Percentiles rank a stretch among this genome's conserved stretches.
Evolutionary conservation across 2,113 vertebrate genomes (phyloP).

Genomic region (Pagrus major): DNA sequence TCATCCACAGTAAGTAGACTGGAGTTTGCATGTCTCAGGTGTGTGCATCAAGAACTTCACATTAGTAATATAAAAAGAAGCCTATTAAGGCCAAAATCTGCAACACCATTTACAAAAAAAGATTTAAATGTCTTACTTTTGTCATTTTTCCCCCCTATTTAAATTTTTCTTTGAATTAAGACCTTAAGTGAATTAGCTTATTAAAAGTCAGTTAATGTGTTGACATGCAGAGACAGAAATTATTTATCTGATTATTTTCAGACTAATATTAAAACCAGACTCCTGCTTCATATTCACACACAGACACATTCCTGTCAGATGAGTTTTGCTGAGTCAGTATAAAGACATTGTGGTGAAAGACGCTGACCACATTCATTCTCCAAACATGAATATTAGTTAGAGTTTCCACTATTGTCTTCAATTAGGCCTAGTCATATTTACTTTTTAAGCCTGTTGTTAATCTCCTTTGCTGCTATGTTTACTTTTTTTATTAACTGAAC

Average conservation of each 20-base stretch:
- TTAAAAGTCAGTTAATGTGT: not conserved
- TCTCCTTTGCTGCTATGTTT: not conserved
- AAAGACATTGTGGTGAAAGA: not conserved
- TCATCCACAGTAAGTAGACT: constrained; percentile 71
- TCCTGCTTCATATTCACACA: not conserved
- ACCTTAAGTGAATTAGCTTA: not conserved
- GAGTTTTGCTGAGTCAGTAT: constrained; percentile 10
- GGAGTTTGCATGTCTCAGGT: not conserved
- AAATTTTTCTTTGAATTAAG: not conserved
- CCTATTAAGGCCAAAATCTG: not conserved
- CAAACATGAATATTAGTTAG: not conserved
- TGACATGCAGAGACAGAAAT: not conserved
- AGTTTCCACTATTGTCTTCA: not conserved
- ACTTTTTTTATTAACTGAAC: not conserved
- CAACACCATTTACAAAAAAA: not conserved
- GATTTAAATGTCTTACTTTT: not conserved
- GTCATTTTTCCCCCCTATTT: not conserved
- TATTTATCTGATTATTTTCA: not conserved
- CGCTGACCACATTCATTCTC: not conserved
- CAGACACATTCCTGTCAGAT: constrained; percentile 33
- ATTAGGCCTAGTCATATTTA: not conserved
- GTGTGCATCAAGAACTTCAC: no score
- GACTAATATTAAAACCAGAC: constrained; percentile 24
- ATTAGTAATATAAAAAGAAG: not conserved
- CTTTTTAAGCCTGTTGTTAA: not conserved